A percentile compares a stretch with the other conserved stretches of the same genome.
Evolutionary conservation across 2,797 vertebrate genomes (phyloP).

Genomic region (Notamacropus eugenii): DNA sequence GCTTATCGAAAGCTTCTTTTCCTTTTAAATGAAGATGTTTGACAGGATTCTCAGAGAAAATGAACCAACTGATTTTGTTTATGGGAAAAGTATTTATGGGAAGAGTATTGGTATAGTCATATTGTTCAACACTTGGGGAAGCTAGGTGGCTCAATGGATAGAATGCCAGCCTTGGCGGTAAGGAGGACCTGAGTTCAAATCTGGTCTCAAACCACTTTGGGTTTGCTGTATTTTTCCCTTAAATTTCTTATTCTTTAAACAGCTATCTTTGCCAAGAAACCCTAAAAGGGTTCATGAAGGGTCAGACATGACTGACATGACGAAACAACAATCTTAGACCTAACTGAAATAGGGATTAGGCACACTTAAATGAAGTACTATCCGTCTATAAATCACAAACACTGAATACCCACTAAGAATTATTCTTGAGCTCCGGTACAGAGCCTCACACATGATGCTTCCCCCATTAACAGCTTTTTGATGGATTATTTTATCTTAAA

Average conservation of each 20-base stretch:
- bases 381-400: conserved; percentile 39
- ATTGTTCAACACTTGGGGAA: conserved; percentile 11
- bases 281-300: not conserved
- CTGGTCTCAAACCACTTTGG: too few species aligned
- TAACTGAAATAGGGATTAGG: conserved; percentile 30
- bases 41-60: not conserved
- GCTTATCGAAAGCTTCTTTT: conserved; percentile 35
- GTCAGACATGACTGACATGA: not conserved
- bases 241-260: too few species aligned
- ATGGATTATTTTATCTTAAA: conserved; percentile 38
- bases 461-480: not conserved
- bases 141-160: not conserved
- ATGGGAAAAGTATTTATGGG: conserved; percentile 51
- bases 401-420: not conserved
- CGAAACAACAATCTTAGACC: conserved; percentile 7
- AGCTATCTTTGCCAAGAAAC: too few species aligned
- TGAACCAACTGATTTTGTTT: not conserved
- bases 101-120: conserved; percentile 36
- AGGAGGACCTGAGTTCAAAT: too few species aligned
- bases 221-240: too few species aligned
- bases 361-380: conserved; percentile 15
- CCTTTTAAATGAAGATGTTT: not conserved
- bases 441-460: conserved; percentile 8
- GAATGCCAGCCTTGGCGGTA: too few species aligned
- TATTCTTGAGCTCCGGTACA: conserved; percentile 18